Evolutionary conservation across 2,888 invertebrate genomes (phyloP).

Genomic region (Microctonus aethiopoides): DNA sequence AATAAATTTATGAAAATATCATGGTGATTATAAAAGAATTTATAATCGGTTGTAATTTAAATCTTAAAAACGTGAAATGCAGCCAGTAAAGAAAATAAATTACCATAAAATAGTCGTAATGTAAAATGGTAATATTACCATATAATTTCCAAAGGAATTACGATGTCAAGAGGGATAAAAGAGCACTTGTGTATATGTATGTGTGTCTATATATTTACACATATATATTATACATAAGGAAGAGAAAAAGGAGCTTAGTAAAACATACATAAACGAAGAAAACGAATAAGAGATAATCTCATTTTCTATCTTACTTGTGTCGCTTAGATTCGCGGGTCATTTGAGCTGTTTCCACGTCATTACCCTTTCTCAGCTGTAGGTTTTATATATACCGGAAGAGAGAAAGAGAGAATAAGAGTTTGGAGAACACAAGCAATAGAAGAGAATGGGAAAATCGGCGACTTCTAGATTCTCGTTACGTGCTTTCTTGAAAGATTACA

Average conservation of each 20-base stretch:
- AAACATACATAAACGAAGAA: constrained; percentile 9
- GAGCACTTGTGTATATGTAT: no score
- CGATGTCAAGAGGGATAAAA: not conserved
- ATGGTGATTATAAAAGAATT: not conserved
- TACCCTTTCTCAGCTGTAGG: constrained; percentile 59
- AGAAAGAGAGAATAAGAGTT: constrained; percentile 14
- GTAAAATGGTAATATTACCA: constrained; percentile 47
- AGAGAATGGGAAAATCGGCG: not conserved
- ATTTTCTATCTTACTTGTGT: constrained; percentile 22
- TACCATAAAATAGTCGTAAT: constrained; percentile 51
- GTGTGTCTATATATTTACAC: no score
- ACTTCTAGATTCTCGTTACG: constrained; percentile 33
- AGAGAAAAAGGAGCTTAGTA: constrained; percentile 8
- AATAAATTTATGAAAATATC: not conserved
- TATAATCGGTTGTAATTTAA: not conserved
- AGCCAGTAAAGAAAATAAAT: constrained; percentile 39
- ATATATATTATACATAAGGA: no score
- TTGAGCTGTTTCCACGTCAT: constrained; percentile 66
- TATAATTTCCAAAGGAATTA: constrained; percentile 11
- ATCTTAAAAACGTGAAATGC: constrained; percentile 13
- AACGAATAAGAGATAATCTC: not conserved
- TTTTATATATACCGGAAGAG: not conserved
- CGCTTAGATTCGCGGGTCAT: constrained; percentile 64
- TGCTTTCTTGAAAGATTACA: constrained; percentile 39
- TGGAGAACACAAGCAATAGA: not conserved